A percentile compares a stretch with the other conserved stretches of the same genome.
Conservation (phyloP, 2,888 invertebrate genomes). For the Apamea epomidion region DNA sequence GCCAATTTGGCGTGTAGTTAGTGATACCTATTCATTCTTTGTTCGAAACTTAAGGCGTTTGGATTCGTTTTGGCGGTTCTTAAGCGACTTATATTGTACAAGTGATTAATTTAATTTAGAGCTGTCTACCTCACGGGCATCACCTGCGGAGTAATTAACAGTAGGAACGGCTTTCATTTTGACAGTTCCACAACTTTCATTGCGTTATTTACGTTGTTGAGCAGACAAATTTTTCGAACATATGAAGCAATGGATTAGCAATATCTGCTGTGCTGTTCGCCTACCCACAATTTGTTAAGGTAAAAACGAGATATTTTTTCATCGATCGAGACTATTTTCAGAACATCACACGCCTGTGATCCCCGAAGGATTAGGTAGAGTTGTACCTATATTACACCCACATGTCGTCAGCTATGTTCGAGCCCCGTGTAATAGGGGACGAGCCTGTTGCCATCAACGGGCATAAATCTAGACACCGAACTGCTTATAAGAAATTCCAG, state of each 20-base stretch:
- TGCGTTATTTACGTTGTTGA: too few species aligned
- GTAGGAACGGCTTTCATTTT: not conserved
- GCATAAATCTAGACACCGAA: not conserved
- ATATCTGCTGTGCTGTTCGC: not conserved
- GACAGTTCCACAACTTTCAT: not conserved
- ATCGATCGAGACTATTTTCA: not conserved
- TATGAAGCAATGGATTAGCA: not conserved
- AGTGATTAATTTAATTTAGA: not conserved
- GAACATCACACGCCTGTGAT: not conserved
- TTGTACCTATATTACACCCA: not conserved
- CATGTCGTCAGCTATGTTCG: not conserved
- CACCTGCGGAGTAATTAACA: not conserved
- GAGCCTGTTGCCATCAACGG: not conserved
- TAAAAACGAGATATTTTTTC: not conserved
- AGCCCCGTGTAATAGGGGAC: not conserved
- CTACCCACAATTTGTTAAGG: not conserved
- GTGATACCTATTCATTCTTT: slow-evolving; percentile 11
- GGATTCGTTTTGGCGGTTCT: not conserved
- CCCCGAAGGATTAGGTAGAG: not conserved
- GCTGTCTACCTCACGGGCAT: not conserved
- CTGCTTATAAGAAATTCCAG: not conserved
- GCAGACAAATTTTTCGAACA: not conserved
- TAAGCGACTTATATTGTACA: too few species aligned
- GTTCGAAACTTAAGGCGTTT: not conserved
- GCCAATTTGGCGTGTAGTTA: slow-evolving; percentile 44